These are phyloP conservation scores for Diadophis punctatus DNA, from an alignment of 2,113 vertebrate genomes.

Conservation along the genomic window DNA sequence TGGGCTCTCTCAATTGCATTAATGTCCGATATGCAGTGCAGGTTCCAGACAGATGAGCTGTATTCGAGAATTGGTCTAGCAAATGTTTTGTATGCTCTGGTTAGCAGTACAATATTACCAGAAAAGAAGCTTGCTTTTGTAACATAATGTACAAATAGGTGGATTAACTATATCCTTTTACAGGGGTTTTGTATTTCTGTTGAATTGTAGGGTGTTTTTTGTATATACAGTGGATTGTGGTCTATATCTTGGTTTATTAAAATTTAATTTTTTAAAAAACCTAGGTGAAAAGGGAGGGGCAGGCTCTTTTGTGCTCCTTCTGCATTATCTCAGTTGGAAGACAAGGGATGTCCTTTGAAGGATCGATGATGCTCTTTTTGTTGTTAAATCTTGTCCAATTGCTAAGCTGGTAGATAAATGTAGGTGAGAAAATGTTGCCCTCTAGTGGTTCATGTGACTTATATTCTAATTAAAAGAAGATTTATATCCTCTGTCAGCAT, in stretches of 20 bases:
- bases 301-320: background rate
- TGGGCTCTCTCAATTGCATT: no score
- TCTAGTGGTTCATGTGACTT: background rate
- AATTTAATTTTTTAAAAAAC: background rate
- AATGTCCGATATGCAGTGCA: no score
- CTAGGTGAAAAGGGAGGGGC: background rate
- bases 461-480: background rate
- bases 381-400: background rate
- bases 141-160: background rate
- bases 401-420: background rate
- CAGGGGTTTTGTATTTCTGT: background rate
- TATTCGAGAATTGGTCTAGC: no score
- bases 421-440: slow-evolving; percentile 15
- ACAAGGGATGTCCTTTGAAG: background rate
- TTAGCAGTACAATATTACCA: no score
- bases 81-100: no score
- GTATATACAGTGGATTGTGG: background rate
- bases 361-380: background rate
- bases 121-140: no score
- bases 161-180: background rate
- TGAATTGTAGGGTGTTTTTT: background rate
- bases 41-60: no score
- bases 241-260: background rate
- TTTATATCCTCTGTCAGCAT: background rate
- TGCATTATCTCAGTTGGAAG: background rate